A percentile compares a stretch with the other conserved stretches of the same genome.
Conservation (phyloP, 2,113 vertebrate species). For the Eidolon helvum region DNA sequence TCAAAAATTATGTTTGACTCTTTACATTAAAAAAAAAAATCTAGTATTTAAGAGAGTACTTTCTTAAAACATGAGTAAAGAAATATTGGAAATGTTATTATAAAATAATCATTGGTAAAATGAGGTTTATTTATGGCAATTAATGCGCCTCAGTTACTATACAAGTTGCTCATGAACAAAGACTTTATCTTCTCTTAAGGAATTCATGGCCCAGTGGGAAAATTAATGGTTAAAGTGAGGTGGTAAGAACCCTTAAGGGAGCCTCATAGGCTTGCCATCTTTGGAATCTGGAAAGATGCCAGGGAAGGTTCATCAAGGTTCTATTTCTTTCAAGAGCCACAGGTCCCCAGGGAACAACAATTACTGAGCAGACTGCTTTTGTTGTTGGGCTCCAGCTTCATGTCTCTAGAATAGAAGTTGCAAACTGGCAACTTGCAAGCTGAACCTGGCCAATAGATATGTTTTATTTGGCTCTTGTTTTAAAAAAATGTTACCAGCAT, state of each 20-base stretch:
- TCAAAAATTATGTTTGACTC: background rate
- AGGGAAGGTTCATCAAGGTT: background rate
- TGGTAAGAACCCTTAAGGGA: background rate
- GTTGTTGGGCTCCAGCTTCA: background rate
- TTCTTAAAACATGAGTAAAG: background rate
- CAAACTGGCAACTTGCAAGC: background rate
- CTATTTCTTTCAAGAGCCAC: background rate
- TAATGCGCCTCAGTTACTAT: background rate
- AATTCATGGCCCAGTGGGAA: background rate
- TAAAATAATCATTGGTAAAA: background rate
- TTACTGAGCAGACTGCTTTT: background rate
- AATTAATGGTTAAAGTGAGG: background rate
- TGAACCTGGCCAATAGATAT: background rate
- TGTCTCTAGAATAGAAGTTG: background rate
- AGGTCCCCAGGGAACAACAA: background rate
- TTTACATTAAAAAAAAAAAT: background rate
- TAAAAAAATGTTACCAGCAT: background rate
- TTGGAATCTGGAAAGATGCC: background rate
- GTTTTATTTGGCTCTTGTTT: slow-evolving; percentile 33
- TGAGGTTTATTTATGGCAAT: background rate
- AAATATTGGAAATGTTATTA: background rate
- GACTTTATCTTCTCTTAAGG: background rate
- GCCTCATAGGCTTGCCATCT: rapidly evolving
- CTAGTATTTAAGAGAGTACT: background rate
- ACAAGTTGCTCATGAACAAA: background rate